Evolutionary conservation across 1,140 invertebrate species (phyloP).

Genomic region (Belonocnema kinseyi): DNA sequence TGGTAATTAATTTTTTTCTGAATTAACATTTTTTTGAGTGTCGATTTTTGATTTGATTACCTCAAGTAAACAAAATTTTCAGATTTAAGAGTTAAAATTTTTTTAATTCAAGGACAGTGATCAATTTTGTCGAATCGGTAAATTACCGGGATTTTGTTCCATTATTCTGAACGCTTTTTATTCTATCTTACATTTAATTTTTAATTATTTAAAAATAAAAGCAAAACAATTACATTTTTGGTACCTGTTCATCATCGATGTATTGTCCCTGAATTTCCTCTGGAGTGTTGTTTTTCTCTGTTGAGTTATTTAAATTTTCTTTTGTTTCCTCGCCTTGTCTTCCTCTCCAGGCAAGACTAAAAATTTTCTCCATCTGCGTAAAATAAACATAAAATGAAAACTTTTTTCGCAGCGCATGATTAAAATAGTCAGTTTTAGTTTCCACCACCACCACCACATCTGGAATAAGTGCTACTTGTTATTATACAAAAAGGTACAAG

Average conservation of each 20-base stretch:
- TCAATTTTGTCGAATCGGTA: too few species aligned
- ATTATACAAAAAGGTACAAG: not conserved
- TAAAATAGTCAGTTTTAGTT: constrained; percentile 34
- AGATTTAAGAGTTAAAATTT: too few species aligned
- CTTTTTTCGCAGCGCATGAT: constrained; percentile 30
- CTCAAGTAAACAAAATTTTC: too few species aligned
- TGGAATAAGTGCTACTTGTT: constrained; percentile 48
- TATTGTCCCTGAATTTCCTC: constrained; percentile 76
- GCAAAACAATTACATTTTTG: constrained; percentile 21
- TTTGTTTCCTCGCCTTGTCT: constrained; percentile 81
- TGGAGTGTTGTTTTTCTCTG: constrained; percentile 58
- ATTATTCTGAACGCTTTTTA: not conserved
- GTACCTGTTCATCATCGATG: constrained; percentile 81
- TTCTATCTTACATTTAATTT: not conserved
- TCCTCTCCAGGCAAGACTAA: constrained; percentile 91
- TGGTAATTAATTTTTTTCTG: too few species aligned
- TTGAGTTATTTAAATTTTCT: constrained; percentile 64
- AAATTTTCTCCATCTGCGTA: constrained; percentile 91
- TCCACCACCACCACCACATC: constrained; percentile 45
- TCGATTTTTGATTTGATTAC: too few species aligned
- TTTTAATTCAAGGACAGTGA: too few species aligned
- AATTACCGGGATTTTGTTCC: not conserved
- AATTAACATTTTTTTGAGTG: too few species aligned
- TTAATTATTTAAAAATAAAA: not conserved
- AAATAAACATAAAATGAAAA: constrained; percentile 38